Evolutionary conservation across 2,113 vertebrate species (phyloP), one percentile per base, ranked within the genome.

Genomic region (Heteronetta atricapilla): DNA sequence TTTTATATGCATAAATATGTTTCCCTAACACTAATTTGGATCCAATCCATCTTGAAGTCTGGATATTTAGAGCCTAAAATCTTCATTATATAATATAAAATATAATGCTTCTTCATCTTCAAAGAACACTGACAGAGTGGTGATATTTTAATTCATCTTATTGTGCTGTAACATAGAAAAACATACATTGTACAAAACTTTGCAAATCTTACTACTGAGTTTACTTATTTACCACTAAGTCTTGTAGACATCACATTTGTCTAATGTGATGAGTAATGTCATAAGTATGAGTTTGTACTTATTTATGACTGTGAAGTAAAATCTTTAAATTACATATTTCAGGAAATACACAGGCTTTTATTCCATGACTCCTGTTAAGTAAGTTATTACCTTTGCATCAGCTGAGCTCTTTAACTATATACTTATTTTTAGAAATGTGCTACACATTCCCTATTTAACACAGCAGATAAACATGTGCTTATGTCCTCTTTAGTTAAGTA

Each of bases 211-310:
- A 88, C 10, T 21, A 38, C 15, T 12, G 10, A 82, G 11, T 59
- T 82, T 74, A 67, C 25, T 86, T 73, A 75, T n/a, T 82, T 67
- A 75, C 42, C 72, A 44, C 29, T 36, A 75, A 79, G n/a, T 82
- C 34, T 68, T 64, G 31, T 15, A 86, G 38, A 6, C 26, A 33
- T 67, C 82, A 76, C 28, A 90, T 90, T 94, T 76, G 36, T 87
- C 88, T 86, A n/a, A n/a, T n/a, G n/a, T n/a, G n/a, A n/a, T n/a
- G n/a, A n/a, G n/a, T n/a, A n/a, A n/a, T n/a, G n/a, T n/a, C n/a
- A n/a, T 73, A 94, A 95, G 56, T 88, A 94, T 40, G 62, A 97
- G 86, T 91, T 94, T 10, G 19, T 92, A 74, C 7, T 92, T 97
- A 48, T 80, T 88, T 67, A 31, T 53, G 56, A 42, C 53, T 85